Conservation (phyloP, 2,797 vertebrate species). For the Pristis pectinata region DNA sequence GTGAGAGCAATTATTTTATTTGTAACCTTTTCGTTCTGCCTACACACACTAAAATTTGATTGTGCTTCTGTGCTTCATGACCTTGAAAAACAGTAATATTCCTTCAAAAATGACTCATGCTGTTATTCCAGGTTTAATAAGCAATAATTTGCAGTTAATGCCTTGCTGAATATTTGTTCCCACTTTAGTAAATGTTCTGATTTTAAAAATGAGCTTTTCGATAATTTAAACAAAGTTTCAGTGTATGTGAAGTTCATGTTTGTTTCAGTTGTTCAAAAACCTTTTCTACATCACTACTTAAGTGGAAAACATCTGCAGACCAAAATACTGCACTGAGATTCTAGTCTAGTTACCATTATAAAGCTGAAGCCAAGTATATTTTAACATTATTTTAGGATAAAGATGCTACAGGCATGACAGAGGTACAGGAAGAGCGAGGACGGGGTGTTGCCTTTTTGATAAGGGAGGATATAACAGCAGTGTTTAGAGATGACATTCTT, state of each 20-base stretch:
- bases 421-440: no score
- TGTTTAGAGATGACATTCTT: no score
- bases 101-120: not conserved
- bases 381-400: no score
- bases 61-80: not conserved
- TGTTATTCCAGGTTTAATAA: not conserved
- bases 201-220: not conserved
- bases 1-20: not conserved
- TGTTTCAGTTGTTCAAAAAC: not conserved
- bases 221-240: not conserved
- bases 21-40: not conserved
- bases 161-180: not conserved
- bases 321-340: not conserved
- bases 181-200: not conserved
- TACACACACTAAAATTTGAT: not conserved
- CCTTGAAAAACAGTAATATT: not conserved
- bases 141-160: conserved; percentile 20
- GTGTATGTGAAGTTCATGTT: no score
- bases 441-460: no score
- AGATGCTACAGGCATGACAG: no score
- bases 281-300: no score
- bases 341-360: not conserved
- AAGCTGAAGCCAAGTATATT: no score
- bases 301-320: not conserved
- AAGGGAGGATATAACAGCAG: no score